These are phyloP conservation scores for Calephelis nemesis DNA, from an alignment of 1,140 invertebrate species.

Conservation along the genomic window DNA sequence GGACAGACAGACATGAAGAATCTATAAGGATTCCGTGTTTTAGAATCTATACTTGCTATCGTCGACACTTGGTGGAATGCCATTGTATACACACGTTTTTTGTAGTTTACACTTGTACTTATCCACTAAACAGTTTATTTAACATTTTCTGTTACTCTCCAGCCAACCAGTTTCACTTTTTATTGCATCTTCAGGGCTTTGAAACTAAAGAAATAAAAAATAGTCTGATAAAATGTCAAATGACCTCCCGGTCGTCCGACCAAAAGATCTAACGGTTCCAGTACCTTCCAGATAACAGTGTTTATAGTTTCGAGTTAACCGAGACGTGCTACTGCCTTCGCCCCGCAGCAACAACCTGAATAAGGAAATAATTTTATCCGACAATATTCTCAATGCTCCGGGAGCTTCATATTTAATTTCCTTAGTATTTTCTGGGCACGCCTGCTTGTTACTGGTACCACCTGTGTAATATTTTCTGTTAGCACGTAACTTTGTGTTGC, in stretches of 20 bases:
- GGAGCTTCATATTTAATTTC: conserved; percentile 12
- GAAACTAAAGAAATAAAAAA: too few species aligned
- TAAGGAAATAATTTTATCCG: conserved; percentile 26
- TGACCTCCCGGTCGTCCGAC: conserved; percentile 29
- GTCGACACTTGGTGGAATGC: too few species aligned
- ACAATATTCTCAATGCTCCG: conserved; percentile 4
- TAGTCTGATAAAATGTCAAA: conserved; percentile 29
- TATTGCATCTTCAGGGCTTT: too few species aligned
- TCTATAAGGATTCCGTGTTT: too few species aligned
- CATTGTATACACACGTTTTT: too few species aligned
- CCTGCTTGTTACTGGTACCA: neutral
- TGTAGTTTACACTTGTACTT: too few species aligned
- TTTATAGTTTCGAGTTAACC: conserved; percentile 31
- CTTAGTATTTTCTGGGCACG: conserved; percentile 1
- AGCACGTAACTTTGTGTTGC: neutral
- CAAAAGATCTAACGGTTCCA: conserved; percentile 35
- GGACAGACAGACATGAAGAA: too few species aligned
- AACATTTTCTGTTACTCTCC: too few species aligned
- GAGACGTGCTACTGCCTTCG: conserved; percentile 18
- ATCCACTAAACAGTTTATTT: too few species aligned
- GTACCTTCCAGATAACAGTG: conserved; percentile 31
- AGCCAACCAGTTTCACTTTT: too few species aligned
- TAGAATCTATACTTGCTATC: too few species aligned
- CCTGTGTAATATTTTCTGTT: neutral
- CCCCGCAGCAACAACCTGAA: conserved; percentile 23